These are phyloP conservation scores for Luperina nickerlii DNA, from an alignment of 2,888 invertebrate genomes.

Conservation along the genomic window DNA sequence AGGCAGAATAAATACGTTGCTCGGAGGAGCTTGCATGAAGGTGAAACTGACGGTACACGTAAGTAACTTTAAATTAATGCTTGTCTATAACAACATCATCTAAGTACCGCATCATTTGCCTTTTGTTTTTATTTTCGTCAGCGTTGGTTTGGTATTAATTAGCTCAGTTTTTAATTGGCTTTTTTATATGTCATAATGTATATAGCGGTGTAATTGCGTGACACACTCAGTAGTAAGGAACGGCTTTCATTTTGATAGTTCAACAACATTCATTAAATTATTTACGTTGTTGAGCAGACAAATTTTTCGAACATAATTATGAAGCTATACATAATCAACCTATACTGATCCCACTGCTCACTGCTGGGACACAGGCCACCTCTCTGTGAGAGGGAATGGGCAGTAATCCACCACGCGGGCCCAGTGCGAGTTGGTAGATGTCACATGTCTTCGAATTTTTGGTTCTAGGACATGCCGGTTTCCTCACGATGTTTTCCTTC, in stretches of 20 bases:
- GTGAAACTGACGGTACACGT: slow-evolving; percentile 32
- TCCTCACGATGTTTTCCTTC: no score
- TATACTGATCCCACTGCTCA: no score
- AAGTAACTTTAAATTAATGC: slow-evolving; percentile 50
- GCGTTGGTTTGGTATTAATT: neutral
- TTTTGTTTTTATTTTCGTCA: neutral
- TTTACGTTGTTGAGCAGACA: neutral
- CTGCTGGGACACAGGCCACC: no score
- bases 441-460: no score
- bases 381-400: no score
- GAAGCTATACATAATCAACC: neutral
- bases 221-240: neutral
- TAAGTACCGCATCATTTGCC: slow-evolving; percentile 6
- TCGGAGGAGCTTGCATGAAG: slow-evolving; percentile 39
- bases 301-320: neutral
- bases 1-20: slow-evolving; percentile 65
- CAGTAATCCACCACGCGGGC: no score
- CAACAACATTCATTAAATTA: neutral
- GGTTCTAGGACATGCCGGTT: no score
- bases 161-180: neutral
- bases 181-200: neutral
- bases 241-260: neutral
- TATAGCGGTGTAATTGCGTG: no score
- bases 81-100: slow-evolving; percentile 26
- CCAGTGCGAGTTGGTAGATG: no score